phyloP scores from a whole-genome alignment of 2,113 vertebrate genomes.

The Fregetta grallaria region DNA sequence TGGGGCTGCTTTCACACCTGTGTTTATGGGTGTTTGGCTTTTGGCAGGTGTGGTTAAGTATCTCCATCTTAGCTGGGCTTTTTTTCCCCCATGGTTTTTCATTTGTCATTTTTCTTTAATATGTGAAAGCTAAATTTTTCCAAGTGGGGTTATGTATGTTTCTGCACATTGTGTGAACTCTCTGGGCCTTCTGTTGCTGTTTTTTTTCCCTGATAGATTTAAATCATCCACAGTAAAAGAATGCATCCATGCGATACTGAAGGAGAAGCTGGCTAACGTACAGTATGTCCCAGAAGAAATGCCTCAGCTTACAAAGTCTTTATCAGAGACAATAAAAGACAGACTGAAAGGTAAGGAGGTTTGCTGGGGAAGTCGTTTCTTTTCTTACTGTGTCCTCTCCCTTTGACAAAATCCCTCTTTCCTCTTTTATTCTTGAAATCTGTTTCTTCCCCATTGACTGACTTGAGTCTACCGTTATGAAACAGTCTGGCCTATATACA shows the following conservation, averaged over 20 bases:
- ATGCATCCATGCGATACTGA: slow-evolving; percentile 83
- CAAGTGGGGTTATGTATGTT: background rate
- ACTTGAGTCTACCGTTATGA: background rate
- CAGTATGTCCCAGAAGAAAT: slow-evolving; percentile 82
- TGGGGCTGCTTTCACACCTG: background rate
- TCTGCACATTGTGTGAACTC: background rate
- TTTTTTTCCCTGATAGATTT: slow-evolving; percentile 74
- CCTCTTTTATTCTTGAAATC: background rate
- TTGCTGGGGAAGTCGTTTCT: background rate
- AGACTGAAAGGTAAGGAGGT: slow-evolving; percentile 84
- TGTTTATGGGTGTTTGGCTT: background rate
- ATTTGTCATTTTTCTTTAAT: background rate
- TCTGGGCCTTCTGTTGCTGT: background rate
- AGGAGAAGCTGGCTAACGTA: slow-evolving; percentile 77
- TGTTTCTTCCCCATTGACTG: background rate
- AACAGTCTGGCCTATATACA: background rate
- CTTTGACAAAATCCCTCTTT: background rate
- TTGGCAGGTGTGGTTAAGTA: background rate
- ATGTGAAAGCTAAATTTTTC: background rate
- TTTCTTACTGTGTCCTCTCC: background rate
- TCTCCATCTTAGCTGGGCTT: too few species aligned
- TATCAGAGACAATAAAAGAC: slow-evolving; percentile 87
- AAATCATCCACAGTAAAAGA: slow-evolving; percentile 83
- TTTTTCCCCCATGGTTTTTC: background rate
- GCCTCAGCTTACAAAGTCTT: slow-evolving; percentile 72